phyloP scores from a whole-genome alignment of 2,113 vertebrate genomes.

The Oenanthe oenanthe region DNA sequence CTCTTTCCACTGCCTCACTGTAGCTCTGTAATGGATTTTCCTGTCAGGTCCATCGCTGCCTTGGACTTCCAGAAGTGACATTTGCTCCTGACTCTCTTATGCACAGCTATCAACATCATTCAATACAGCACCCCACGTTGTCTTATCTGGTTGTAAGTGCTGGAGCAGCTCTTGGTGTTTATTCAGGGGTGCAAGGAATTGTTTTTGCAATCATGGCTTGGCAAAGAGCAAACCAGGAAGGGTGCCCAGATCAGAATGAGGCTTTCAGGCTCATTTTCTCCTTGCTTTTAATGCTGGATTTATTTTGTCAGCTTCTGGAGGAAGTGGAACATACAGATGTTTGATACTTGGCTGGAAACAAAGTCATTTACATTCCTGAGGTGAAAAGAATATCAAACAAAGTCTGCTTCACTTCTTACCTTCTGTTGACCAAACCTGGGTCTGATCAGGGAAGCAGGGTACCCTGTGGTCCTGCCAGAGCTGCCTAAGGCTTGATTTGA shows the following conservation, averaged over 20 bases:
- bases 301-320: constrained; percentile 61
- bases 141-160: neutral
- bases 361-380: constrained; percentile 1
- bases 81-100: neutral
- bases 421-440: neutral
- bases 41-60: neutral
- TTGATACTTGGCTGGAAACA: constrained; percentile 37
- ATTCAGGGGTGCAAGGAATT: neutral
- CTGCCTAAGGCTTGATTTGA: neutral
- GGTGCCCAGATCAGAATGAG: constrained; percentile 6
- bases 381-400: neutral
- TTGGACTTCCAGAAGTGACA: neutral
- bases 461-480: neutral
- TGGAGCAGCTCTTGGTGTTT: constrained; percentile 7
- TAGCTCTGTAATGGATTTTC: constrained; percentile 23
- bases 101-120: neutral
- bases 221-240: constrained; percentile 35
- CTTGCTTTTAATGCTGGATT: constrained; percentile 44
- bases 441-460: neutral
- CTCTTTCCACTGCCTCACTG: neutral
- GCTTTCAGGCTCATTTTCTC: constrained; percentile 60
- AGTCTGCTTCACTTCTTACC: neutral
- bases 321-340: constrained; percentile 1
- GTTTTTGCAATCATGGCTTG: constrained; percentile 27
- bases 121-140: neutral